phyloP scores from a whole-genome alignment of 1,140 invertebrate genomes.

The Zeugodacus cucurbitae region DNA sequence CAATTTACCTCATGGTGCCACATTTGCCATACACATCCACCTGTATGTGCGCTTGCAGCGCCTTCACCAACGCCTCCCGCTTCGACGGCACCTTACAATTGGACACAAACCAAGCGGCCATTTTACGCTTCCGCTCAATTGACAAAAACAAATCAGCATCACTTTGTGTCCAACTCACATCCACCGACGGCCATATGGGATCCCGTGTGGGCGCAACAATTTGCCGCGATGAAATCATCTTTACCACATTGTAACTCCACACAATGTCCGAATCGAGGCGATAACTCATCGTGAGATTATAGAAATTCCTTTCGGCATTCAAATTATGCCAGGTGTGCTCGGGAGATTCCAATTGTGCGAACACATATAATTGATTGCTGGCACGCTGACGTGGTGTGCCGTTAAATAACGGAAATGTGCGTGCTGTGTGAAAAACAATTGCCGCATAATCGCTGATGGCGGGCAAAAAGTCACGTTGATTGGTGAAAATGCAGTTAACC shows the following conservation, averaged over 20 bases:
- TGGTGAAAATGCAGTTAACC: conserved; percentile 54
- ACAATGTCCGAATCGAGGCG: conserved; percentile 73
- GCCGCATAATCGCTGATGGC: conserved; percentile 59
- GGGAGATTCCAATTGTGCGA: conserved; percentile 57
- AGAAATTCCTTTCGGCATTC: conserved; percentile 53
- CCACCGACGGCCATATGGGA: conserved; percentile 47
- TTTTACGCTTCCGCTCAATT: conserved; percentile 60
- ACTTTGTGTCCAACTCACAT: neutral
- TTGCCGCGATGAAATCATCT: conserved; percentile 49
- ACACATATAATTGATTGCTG: conserved; percentile 52
- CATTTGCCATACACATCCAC: conserved; percentile 78
- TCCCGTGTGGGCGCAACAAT: conserved; percentile 50
- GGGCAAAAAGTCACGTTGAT: conserved; percentile 50
- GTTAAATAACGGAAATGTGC: conserved; percentile 48
- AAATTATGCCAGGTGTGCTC: conserved; percentile 53
- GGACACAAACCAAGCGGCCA: conserved; percentile 72
- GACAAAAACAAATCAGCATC: neutral
- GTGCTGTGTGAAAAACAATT: conserved; percentile 62
- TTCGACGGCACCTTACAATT: conserved; percentile 70
- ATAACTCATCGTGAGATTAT: conserved; percentile 74
- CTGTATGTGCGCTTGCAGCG: conserved; percentile 69
- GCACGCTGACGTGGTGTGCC: conserved; percentile 41
- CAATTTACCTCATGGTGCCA: conserved; percentile 57
- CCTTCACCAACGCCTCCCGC: conserved; percentile 68
- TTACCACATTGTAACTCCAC: conserved; percentile 70